Percentiles rank a stretch among this genome's conserved stretches.
Evolutionary conservation across 2,113 vertebrate species (phyloP).

Genomic region (Vulpes ferrilata): DNA sequence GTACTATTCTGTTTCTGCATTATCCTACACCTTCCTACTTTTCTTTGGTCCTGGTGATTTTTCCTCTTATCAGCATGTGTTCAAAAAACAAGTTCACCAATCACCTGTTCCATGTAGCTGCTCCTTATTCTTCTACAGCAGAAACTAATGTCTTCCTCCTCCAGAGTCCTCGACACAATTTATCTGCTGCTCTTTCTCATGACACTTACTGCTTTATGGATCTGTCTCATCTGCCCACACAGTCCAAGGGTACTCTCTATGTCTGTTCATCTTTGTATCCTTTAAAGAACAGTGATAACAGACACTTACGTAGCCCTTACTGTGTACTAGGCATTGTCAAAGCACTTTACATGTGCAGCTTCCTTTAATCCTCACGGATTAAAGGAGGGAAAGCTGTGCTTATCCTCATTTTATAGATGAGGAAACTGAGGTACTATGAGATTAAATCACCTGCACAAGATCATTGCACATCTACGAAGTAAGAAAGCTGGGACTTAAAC

Average conservation of each 20-base stretch:
- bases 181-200: neutral
- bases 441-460: neutral
- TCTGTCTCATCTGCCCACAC: neutral
- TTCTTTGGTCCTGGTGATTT: neutral
- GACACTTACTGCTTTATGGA: neutral
- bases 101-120: neutral
- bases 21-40: neutral
- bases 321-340: neutral
- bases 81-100: slow-evolving; percentile 15
- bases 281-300: neutral
- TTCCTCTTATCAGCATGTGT: neutral
- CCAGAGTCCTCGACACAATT: neutral
- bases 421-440: neutral
- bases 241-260: neutral
- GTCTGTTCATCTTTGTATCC: neutral
- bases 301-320: neutral
- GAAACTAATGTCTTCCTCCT: neutral
- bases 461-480: neutral
- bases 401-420: neutral
- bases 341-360: neutral
- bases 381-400: neutral
- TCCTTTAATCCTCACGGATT: neutral
- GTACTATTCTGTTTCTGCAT: neutral
- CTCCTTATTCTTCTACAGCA: neutral
- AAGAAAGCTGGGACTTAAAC: neutral